These are phyloP conservation scores for Actinostola sp. DNA, from an alignment of 92 coral and sea anemone species.

Conservation along the genomic window DNA sequence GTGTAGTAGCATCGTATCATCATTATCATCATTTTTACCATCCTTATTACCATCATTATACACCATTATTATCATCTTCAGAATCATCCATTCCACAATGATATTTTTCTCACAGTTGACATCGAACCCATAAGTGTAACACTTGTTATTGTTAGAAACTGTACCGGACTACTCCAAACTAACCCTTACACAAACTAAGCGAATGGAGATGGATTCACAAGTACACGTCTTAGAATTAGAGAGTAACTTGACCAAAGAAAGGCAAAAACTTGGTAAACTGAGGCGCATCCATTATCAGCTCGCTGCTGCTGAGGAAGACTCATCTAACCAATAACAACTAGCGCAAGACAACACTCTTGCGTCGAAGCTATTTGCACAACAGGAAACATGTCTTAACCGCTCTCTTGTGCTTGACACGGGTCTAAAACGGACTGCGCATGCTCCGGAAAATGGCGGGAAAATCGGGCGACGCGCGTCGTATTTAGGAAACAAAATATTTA, in stretches of 20 bases:
- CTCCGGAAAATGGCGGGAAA: no score
- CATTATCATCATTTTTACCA: background rate
- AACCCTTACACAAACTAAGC: conserved; percentile 88
- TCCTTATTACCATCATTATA: no score
- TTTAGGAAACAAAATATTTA: no score
- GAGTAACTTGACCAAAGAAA: conserved; percentile 86
- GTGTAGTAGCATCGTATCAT: background rate
- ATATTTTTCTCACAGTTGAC: no score
- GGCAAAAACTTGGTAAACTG: conserved; percentile 87
- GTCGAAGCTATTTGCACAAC: no score
- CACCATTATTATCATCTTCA: background rate
- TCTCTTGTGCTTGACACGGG: no score
- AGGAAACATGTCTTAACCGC: no score
- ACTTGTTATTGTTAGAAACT: conserved; percentile 7
- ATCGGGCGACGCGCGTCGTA: no score
- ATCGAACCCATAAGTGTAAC: no score
- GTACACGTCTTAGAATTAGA: conserved; percentile 94
- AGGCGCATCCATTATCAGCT: conserved; percentile 93
- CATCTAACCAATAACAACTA: no score
- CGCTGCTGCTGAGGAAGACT: conserved; percentile 88
- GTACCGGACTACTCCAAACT: conserved; percentile 92
- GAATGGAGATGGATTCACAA: conserved; percentile 98
- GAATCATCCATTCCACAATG: background rate
- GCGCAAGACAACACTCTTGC: no score
- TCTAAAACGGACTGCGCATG: no score